These are phyloP conservation scores for Amphipyra berbera DNA, from an alignment of 2,888 invertebrate species.

Conservation along the genomic window DNA sequence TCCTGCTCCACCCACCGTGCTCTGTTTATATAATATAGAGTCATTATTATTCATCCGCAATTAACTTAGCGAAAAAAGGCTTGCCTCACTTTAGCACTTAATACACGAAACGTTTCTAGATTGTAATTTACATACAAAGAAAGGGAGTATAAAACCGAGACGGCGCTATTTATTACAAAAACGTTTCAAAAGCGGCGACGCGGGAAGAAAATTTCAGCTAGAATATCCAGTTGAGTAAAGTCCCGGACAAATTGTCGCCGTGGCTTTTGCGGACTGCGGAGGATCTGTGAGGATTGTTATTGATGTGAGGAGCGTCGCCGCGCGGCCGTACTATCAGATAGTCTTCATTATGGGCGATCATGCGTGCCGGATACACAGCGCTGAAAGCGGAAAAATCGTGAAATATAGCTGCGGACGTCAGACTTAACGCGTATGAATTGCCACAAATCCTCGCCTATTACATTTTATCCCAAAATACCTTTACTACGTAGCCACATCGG, in stretches of 20 bases:
- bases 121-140: constrained; percentile 63
- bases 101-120: constrained; percentile 60
- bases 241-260: constrained; percentile 80
- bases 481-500: constrained; percentile 43
- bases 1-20: constrained; percentile 49
- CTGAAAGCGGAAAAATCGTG: constrained; percentile 75
- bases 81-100: constrained; percentile 55
- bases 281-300: constrained; percentile 83
- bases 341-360: constrained; percentile 83
- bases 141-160: constrained; percentile 60
- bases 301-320: constrained; percentile 72
- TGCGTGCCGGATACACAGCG: constrained; percentile 76
- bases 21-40: constrained; percentile 46
- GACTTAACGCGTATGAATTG: constrained; percentile 75
- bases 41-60: constrained; percentile 61
- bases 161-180: constrained; percentile 64
- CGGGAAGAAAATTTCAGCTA: constrained; percentile 62
- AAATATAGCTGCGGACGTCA: constrained; percentile 72
- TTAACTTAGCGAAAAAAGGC: constrained; percentile 59
- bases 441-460: constrained; percentile 70
- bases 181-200: constrained; percentile 63
- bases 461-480: constrained; percentile 66
- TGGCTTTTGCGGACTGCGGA: constrained; percentile 75
- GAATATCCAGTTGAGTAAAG: constrained; percentile 75
- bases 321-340: constrained; percentile 72